Percentiles rank a stretch among this genome's conserved stretches.
phyloP scores from a whole-genome alignment of 2,113 vertebrate genomes.

The Phylloscopus whistleri region DNA sequence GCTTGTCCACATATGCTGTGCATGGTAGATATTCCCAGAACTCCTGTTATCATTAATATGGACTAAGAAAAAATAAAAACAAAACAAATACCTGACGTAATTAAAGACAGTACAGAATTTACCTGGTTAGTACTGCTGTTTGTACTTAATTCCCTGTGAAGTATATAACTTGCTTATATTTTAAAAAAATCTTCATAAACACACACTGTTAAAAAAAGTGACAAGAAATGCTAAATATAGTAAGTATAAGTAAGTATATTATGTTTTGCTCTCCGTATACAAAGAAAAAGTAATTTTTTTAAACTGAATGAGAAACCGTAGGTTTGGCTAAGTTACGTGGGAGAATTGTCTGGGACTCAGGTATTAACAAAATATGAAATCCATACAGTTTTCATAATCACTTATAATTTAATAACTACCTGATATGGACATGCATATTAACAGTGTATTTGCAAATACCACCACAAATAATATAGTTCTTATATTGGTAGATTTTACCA shows the following conservation, averaged over 20 bases:
- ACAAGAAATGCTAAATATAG: neutral
- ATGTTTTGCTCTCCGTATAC: neutral
- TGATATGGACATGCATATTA: neutral
- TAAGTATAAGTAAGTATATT: neutral
- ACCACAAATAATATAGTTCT: neutral
- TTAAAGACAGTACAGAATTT: neutral
- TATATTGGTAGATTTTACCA: neutral
- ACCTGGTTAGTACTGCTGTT: neutral
- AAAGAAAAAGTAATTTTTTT: neutral
- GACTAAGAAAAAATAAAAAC: neutral
- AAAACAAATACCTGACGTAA: rapidly evolving
- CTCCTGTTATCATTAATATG: neutral
- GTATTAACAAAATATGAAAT: neutral
- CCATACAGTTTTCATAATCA: neutral
- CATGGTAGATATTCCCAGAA: neutral
- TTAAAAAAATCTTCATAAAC: neutral
- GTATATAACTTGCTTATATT: neutral
- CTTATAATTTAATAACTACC: neutral
- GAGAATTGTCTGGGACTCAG: neutral
- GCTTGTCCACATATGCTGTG: neutral
- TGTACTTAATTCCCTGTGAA: neutral
- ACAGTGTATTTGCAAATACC: neutral
- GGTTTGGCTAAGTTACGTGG: neutral
- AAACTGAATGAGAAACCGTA: neutral
- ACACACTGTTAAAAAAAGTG: neutral